phyloP scores from a whole-genome alignment of 2,888 invertebrate genomes.

The Syritta pipiens region DNA sequence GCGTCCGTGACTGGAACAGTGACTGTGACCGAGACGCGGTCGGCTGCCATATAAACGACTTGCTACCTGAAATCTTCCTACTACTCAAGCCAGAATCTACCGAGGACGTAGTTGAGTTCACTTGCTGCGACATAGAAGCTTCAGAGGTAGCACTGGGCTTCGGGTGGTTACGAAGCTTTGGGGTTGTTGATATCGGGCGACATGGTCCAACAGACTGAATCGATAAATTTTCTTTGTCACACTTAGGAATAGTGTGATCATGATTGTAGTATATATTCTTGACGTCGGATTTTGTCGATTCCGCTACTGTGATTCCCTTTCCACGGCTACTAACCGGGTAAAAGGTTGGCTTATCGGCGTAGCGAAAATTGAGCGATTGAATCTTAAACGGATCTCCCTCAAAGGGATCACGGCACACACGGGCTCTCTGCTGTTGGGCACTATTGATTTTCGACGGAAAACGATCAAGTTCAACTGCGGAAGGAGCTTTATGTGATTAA shows the following conservation, averaged over 20 bases:
- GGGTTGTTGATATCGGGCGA: background rate
- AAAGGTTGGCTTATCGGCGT: conserved; percentile 73
- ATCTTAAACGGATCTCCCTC: conserved; percentile 76
- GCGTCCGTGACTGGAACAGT: too few relatives aligned
- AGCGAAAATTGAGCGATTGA: conserved; percentile 76
- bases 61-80: background rate
- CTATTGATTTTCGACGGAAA: conserved; percentile 38
- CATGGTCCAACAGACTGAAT: background rate
- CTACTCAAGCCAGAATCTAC: background rate
- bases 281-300: conserved; percentile 52
- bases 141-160: background rate
- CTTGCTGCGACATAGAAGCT: background rate
- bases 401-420: conserved; percentile 72
- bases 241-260: conserved; percentile 71
- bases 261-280: conserved; percentile 73
- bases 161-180: background rate
- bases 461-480: conserved; percentile 63
- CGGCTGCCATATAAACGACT: too few relatives aligned
- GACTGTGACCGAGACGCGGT: too few relatives aligned
- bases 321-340: conserved; percentile 10
- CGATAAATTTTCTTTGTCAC: conserved; percentile 43
- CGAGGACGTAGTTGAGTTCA: background rate
- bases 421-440: conserved; percentile 40
- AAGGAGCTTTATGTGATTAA: too few relatives aligned
- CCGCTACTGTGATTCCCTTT: conserved; percentile 57